A percentile compares a stretch with the other conserved stretches of the same genome.
Evolutionary conservation across 2,888 invertebrate species (phyloP).

Genomic region (Meteorus cinctellus): DNA sequence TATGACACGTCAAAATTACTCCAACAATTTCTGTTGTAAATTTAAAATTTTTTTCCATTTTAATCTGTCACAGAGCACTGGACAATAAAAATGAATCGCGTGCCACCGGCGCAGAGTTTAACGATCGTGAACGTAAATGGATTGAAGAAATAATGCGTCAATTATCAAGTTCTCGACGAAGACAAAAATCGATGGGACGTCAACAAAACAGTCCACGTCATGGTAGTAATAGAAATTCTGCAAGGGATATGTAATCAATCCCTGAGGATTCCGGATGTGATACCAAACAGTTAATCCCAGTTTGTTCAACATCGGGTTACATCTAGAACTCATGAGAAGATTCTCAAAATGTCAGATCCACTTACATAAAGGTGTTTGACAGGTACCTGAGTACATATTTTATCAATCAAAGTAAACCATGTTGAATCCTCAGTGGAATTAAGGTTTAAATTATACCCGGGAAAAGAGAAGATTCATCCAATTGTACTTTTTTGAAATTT

Average conservation of each 20-base stretch:
- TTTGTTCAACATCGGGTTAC: neutral
- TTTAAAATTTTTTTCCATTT: neutral
- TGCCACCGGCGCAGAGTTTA: conserved; percentile 47
- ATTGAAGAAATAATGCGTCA: conserved; percentile 55
- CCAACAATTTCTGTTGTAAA: neutral
- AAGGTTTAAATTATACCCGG: too few species aligned
- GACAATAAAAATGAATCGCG: conserved; percentile 31
- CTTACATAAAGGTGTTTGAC: too few species aligned
- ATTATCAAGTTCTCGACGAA: conserved; percentile 47
- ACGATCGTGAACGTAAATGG: conserved; percentile 54
- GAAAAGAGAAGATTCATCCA: too few species aligned
- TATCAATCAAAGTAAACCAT: too few species aligned
- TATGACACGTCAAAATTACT: too few species aligned
- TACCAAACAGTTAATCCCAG: neutral
- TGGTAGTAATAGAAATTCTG: conserved; percentile 20
- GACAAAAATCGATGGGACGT: conserved; percentile 50
- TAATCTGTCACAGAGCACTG: conserved; percentile 37
- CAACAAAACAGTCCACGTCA: conserved; percentile 13
- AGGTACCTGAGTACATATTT: too few species aligned
- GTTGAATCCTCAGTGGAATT: too few species aligned
- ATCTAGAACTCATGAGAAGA: neutral
- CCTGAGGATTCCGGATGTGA: neutral
- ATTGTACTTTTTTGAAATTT: too few species aligned
- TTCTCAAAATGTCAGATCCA: neutral
- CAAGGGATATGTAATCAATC: neutral